Conservation (phyloP, 1,140 invertebrate species). For the Anoplophora glabripennis region DNA sequence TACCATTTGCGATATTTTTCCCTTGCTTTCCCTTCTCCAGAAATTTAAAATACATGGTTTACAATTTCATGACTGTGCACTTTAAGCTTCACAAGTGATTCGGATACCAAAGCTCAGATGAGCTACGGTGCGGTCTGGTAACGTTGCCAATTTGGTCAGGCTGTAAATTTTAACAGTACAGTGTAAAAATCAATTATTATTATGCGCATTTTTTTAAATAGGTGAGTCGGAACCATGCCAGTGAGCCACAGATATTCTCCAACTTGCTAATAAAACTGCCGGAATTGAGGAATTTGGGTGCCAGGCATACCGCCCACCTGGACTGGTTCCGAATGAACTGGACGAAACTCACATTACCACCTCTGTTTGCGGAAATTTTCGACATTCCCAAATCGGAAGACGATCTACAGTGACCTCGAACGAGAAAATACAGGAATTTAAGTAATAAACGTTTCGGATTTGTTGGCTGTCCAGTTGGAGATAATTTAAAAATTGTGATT, state of each 20-base stretch:
- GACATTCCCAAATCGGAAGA: conserved; percentile 93
- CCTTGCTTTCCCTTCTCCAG: no score
- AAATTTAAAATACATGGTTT: no score
- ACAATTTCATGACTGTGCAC: no score
- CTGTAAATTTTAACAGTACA: no score
- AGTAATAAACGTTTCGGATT: no score
- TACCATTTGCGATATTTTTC: no score
- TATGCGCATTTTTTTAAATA: conserved; percentile 35
- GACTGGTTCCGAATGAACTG: conserved; percentile 90
- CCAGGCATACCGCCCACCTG: conserved; percentile 79
- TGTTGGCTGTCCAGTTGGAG: neutral
- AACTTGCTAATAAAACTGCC: conserved; percentile 70
- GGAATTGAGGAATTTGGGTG: conserved; percentile 79
- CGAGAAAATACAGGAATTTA: neutral
- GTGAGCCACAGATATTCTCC: conserved; percentile 60
- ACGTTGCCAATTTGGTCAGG: no score
- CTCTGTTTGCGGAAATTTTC: conserved; percentile 95
- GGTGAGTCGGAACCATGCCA: conserved; percentile 44
- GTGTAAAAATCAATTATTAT: no score
- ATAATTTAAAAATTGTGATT: conserved; percentile 24
- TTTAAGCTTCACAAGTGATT: no score
- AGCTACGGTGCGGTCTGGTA: no score
- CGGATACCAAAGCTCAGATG: no score
- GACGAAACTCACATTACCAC: conserved; percentile 80
- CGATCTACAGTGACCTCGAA: conserved; percentile 60